Evolutionary conservation across 1,140 invertebrate genomes (phyloP).

Genomic region (Philotrypesis tridentata): DNA sequence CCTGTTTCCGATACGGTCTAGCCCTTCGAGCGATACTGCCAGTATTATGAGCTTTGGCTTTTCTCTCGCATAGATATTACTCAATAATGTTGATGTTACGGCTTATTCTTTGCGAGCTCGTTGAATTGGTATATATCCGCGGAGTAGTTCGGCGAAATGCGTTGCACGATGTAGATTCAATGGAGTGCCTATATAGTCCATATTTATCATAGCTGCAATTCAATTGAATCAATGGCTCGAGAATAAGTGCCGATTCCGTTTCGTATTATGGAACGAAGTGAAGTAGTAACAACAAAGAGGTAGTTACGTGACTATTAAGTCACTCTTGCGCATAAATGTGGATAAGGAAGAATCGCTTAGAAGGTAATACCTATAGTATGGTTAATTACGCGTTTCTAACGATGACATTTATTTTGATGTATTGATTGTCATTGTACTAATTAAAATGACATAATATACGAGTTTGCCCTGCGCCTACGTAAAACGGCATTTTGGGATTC

Average conservation of each 20-base stretch:
- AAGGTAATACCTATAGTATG: too few relatives aligned
- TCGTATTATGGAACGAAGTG: too few relatives aligned
- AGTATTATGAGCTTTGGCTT: not conserved
- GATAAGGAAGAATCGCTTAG: too few relatives aligned
- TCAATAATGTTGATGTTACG: conserved; percentile 14
- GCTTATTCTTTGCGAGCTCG: not conserved
- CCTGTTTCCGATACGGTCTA: not conserved
- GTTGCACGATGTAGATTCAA: not conserved
- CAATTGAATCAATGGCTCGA: too few relatives aligned
- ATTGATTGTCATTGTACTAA: too few relatives aligned
- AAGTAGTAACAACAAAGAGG: too few relatives aligned
- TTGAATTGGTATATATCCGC: not conserved
- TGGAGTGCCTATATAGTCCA: not conserved
- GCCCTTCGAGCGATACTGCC: not conserved
- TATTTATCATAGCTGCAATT: not conserved
- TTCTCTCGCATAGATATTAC: not conserved
- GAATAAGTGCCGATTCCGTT: too few relatives aligned
- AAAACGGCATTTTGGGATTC: not conserved
- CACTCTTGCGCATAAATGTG: too few relatives aligned
- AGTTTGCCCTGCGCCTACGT: not conserved
- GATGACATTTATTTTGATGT: too few relatives aligned
- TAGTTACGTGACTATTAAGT: too few relatives aligned
- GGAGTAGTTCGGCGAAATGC: not conserved
- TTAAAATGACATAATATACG: too few relatives aligned
- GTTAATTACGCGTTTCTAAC: too few relatives aligned